phyloP scores from a whole-genome alignment of 2,888 invertebrate genomes.

The Conchocele bisecta region DNA sequence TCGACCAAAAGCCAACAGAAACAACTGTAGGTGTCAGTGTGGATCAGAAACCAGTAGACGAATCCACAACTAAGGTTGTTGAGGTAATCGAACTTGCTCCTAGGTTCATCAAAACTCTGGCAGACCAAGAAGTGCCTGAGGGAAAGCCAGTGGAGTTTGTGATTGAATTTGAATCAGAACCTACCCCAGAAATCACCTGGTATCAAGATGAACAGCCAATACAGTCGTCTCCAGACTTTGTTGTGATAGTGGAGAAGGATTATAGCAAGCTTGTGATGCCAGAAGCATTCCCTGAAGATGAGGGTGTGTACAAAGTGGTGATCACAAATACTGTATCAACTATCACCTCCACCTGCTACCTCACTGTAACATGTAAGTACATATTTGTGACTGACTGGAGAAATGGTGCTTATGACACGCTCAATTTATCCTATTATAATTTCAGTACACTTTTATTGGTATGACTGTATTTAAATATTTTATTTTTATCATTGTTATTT shows the following conservation, averaged over 20 bases:
- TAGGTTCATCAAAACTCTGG: conserved; percentile 46
- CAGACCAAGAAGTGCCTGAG: conserved; percentile 52
- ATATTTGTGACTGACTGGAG: no score
- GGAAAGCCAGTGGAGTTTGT: conserved; percentile 49
- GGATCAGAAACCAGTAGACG: conserved; percentile 42
- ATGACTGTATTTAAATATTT: no score
- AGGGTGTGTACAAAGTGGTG: conserved; percentile 81
- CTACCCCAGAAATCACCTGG: conserved; percentile 82
- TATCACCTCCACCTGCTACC: conserved; percentile 77
- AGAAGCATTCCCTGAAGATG: conserved; percentile 79
- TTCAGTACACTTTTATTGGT: no score
- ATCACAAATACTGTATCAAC: conserved; percentile 79
- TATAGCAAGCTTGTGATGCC: conserved; percentile 81
- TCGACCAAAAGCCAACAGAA: conserved; percentile 32
- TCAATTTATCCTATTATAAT: no score
- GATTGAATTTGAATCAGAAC: conserved; percentile 56
- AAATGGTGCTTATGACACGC: no score
- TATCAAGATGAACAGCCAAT: conserved; percentile 84
- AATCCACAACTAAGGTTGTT: conserved; percentile 43
- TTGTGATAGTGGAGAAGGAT: conserved; percentile 66
- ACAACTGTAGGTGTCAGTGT: conserved; percentile 39
- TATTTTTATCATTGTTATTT: no score
- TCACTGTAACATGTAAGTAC: conserved; percentile 80
- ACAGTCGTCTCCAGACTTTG: conserved; percentile 83
- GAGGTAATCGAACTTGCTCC: conserved; percentile 57